Conservation (phyloP, 2,888 invertebrate species). For the Cephonodes hylas region DNA sequence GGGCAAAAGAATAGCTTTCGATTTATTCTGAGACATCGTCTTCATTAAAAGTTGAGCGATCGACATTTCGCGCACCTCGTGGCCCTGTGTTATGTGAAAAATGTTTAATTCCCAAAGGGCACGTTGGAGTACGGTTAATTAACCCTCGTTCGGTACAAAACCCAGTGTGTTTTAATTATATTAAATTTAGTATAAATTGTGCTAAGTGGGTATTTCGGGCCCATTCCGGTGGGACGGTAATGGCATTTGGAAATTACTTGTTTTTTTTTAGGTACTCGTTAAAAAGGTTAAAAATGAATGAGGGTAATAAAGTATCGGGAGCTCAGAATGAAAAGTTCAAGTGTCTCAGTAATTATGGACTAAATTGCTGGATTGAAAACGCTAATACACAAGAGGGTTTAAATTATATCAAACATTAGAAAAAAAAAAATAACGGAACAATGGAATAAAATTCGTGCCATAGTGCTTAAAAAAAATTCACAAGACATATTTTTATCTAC, state of each 20-base stretch:
- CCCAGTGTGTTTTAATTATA: slow-evolving; percentile 51
- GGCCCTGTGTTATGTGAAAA: slow-evolving; percentile 33
- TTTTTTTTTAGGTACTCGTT: not conserved
- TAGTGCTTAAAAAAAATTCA: too few relatives aligned
- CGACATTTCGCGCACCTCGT: slow-evolving; percentile 31
- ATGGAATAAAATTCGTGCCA: too few relatives aligned
- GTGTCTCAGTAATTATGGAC: not conserved
- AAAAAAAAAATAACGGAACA: too few relatives aligned
- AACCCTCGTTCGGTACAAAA: slow-evolving; percentile 46
- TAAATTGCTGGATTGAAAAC: not conserved
- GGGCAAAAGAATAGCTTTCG: slow-evolving; percentile 18
- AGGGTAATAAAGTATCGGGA: not conserved
- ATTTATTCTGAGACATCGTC: slow-evolving; percentile 16
- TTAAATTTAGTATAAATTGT: slow-evolving; percentile 43
- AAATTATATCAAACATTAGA: not conserved
- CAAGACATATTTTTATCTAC: too few relatives aligned
- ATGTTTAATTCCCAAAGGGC: slow-evolving; percentile 37
- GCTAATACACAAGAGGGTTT: not conserved
- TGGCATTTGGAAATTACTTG: slow-evolving; percentile 31
- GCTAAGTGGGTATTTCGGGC: slow-evolving; percentile 41
- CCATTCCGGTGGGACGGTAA: slow-evolving; percentile 34
- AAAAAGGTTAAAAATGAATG: not conserved
- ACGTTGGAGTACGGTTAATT: slow-evolving; percentile 46
- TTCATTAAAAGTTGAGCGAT: slow-evolving; percentile 51
- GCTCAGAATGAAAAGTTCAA: not conserved